Conservation (phyloP, 2,797 vertebrate genomes). For the Alca torda region DNA sequence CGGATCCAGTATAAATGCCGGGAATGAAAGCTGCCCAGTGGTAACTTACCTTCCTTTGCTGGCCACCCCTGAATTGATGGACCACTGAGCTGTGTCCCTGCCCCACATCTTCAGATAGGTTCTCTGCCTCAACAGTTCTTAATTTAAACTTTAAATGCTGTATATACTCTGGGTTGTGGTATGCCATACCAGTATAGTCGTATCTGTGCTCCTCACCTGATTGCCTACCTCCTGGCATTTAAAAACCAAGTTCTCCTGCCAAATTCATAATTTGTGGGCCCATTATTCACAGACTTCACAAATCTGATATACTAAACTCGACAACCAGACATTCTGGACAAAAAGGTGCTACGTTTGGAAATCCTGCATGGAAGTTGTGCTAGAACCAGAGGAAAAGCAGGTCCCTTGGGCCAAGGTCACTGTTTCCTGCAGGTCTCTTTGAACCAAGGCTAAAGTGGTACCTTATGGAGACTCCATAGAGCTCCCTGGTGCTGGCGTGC, state of each 20-base stretch:
- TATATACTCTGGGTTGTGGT: background rate
- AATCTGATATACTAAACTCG: background rate
- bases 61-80: background rate
- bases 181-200: background rate
- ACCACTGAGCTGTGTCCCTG: background rate
- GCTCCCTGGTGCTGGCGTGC: background rate
- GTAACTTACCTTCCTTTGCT: background rate
- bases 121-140: background rate
- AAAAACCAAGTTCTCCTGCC: background rate
- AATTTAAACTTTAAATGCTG: background rate
- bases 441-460: background rate
- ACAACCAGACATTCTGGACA: background rate
- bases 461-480: background rate
- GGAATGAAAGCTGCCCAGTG: constrained; percentile 33
- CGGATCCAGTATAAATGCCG: constrained; percentile 72
- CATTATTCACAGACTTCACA: background rate
- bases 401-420: background rate
- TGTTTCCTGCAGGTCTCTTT: background rate
- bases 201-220: background rate
- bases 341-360: background rate
- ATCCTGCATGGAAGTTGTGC: background rate
- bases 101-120: background rate
- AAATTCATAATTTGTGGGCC: background rate
- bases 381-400: background rate
- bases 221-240: background rate